A percentile compares a stretch with the other conserved stretches of the same genome.
Evolutionary conservation across 1,140 invertebrate genomes (phyloP).

Genomic region (Meteorus sp.): DNA sequence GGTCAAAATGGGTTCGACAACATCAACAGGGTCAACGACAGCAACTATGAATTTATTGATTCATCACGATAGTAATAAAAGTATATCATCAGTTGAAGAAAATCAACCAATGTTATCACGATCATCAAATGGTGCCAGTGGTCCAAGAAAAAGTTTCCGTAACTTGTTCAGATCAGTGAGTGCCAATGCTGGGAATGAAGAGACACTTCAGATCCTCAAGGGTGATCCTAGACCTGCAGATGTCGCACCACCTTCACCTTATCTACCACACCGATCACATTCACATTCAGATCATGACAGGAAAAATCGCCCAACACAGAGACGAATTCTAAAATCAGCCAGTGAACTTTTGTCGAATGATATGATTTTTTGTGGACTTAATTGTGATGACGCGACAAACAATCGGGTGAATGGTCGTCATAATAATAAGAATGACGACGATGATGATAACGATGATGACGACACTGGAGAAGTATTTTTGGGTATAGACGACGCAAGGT

Average conservation of each 20-base stretch:
- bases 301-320: conserved; percentile 34
- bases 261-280: conserved; percentile 50
- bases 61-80: conserved; percentile 36
- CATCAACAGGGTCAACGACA: conserved; percentile 38
- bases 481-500: conserved; percentile 51
- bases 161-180: conserved; percentile 60
- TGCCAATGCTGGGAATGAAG: conserved; percentile 58
- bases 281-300: conserved; percentile 52
- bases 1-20: conserved; percentile 43
- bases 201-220: conserved; percentile 59
- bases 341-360: conserved; percentile 53
- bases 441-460: conserved; percentile 39
- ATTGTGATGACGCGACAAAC: conserved; percentile 32
- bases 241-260: conserved; percentile 60
- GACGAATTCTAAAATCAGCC: conserved; percentile 47
- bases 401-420: conserved; percentile 37
- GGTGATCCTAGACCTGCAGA: conserved; percentile 63
- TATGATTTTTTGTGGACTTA: conserved; percentile 52
- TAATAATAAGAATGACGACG: too few species aligned
- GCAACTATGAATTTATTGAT: conserved; percentile 35
- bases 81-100: conserved; percentile 38
- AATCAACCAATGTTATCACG: conserved; percentile 38
- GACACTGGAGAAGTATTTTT: conserved; percentile 55
- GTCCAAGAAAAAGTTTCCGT: conserved; percentile 50
- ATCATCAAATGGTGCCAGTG: background rate